Percentiles rank a stretch among this genome's conserved stretches.
Evolutionary conservation across 2,113 vertebrate genomes (phyloP).

Genomic region (Micronycteris hirsuta): DNA sequence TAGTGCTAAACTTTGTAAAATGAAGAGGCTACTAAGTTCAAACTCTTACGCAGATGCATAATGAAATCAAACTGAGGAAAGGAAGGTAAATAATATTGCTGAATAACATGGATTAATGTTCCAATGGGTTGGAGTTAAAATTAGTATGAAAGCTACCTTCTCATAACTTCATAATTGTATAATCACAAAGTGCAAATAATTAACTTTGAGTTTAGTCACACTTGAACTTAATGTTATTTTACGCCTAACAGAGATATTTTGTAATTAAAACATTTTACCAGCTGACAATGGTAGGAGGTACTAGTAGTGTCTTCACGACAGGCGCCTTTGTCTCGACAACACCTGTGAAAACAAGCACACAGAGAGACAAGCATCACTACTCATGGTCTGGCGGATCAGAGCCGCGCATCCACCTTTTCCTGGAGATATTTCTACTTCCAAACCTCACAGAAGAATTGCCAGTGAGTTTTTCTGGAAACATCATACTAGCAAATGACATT

Average conservation of each 20-base stretch:
- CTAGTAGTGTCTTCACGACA: background rate
- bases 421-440: background rate
- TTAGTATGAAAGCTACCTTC: background rate
- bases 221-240: background rate
- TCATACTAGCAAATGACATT: background rate
- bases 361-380: background rate
- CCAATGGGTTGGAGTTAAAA: background rate
- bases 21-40: background rate
- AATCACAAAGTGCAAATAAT: background rate
- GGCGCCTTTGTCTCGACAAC: background rate
- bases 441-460: background rate
- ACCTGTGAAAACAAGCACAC: background rate
- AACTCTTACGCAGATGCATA: background rate
- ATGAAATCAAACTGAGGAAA: background rate
- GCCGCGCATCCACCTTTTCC: background rate
- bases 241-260: background rate
- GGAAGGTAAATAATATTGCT: background rate
- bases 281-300: background rate
- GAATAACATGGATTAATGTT: background rate
- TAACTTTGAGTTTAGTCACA: background rate
- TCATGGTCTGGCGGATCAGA: background rate
- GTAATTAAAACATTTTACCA: background rate
- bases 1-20: background rate
- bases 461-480: background rate
- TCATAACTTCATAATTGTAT: background rate